Base-by-base conservation (phyloP, 2,888 invertebrate genomes). In the Drosophila limbata region DNA sequence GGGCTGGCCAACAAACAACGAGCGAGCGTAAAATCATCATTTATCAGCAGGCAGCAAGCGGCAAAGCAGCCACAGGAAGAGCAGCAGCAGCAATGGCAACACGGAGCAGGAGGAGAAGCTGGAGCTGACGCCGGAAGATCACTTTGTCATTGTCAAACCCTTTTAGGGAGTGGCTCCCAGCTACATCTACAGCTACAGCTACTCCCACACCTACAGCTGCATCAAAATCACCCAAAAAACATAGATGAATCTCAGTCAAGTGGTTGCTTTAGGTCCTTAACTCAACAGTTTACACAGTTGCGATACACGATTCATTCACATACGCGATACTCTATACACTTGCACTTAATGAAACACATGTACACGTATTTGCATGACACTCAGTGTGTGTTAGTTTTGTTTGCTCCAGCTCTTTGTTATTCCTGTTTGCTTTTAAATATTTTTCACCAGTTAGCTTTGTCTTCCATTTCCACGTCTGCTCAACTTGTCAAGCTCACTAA, bases 121-220 rank as follows among this genome's bases (percentile, higher is more conserved):
- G 48, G 40, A 28, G 51, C 66, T 83, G 89, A 87, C 87, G 90
- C 89, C 90, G 79, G 79, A 88, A 87, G 84, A 90, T 90, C 85
- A 90, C 84, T 89, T 90, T 89, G 89, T 89, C 89, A 90, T 85
- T 90, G 90, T 89, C 90, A 82, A 73, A 75, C 75, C 71, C 69
- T 77, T 85, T 77, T 60, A 40, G 70, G 74, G 70, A 69, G 68
- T 40, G 65, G 31, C 60, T 62, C 72, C 75, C 28, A 28, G 0
- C 28, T 2, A 28, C 8, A 25, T 6, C 5, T 6, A 25, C 25
- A 67, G 62, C 79, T 76, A 65, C 68, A 62, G 25, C 25, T 25
- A 25, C 25, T 25, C 25, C 5, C 5, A 6, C 25, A 67, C 64
- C 79, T 76, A 65, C 68, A 62, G 25, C 33, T 57, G 45, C 72